Percentiles rank a stretch among this genome's conserved stretches.
Conservation (phyloP, 2,888 invertebrate species). For the Dicyrtoma fusca region DNA sequence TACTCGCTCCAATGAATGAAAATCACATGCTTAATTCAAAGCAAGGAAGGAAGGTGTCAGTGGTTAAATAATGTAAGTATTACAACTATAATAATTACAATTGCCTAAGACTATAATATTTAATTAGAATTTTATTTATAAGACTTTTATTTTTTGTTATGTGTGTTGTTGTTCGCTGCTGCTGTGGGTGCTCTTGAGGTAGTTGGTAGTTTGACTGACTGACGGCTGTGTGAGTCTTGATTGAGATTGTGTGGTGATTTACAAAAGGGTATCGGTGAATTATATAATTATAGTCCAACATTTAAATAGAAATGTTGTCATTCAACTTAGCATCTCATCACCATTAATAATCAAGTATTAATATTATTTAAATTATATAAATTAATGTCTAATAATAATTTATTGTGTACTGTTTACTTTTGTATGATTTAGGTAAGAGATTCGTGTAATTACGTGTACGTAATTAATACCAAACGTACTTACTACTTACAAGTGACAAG, state of each 20-base stretch:
- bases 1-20: no score
- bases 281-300: no score
- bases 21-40: constrained; percentile 18
- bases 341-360: no score
- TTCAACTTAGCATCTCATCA: no score
- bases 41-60: constrained; percentile 32
- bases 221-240: no score
- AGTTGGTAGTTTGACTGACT: no score
- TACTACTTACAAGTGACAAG: constrained; percentile 25
- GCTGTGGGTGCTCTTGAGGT: no score
- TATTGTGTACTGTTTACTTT: constrained; percentile 37
- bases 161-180: background rate
- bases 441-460: background rate
- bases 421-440: constrained; percentile 38
- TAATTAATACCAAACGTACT: no score
- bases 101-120: background rate
- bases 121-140: no score
- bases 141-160: background rate
- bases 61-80: constrained; percentile 16
- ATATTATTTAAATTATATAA: background rate
- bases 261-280: no score
- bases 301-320: no score
- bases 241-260: no score
- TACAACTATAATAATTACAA: background rate
- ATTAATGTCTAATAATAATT: constrained; percentile 30